These are phyloP conservation scores for Cossypha polioptera DNA, from an alignment of 2,797 vertebrate genomes.

Conservation along the genomic window DNA sequence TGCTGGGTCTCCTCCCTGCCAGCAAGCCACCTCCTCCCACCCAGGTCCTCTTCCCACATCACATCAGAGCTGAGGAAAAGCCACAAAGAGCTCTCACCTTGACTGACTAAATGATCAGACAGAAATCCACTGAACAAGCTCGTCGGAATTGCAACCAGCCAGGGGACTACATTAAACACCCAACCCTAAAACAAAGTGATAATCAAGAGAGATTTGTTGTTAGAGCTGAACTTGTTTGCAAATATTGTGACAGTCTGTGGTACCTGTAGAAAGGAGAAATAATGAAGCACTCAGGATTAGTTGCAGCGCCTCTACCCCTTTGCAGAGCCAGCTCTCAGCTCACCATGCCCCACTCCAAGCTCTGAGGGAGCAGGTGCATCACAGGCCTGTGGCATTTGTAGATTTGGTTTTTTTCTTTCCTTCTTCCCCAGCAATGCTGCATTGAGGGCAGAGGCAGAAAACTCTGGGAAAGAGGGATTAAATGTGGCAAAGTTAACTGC, in stretches of 20 bases:
- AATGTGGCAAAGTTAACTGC: not conserved
- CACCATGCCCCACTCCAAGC: not conserved
- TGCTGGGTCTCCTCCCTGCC: not conserved
- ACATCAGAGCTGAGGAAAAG: not conserved
- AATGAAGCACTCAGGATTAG: not conserved
- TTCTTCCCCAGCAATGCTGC: not conserved
- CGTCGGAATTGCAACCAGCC: slow-evolving; percentile 91
- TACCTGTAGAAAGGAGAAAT: not conserved
- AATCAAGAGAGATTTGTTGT: not conserved
- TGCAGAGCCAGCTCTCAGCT: not conserved
- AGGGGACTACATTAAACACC: slow-evolving; percentile 96
- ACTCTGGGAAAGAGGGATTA: not conserved
- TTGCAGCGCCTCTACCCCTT: not conserved
- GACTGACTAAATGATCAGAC: slow-evolving; percentile 89
- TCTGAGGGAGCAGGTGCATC: not conserved
- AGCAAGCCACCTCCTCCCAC: not conserved
- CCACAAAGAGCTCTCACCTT: slow-evolving; percentile 77
- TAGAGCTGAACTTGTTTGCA: not conserved
- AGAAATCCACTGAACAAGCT: slow-evolving; percentile 90
- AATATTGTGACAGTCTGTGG: not conserved
- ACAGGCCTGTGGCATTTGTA: too few species aligned
- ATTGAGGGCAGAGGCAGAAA: not conserved
- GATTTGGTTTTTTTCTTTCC: not conserved
- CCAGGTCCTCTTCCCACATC: not conserved
- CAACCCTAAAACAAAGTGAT: slow-evolving; percentile 82